Evolutionary conservation across 1,140 invertebrate species (phyloP).

Genomic region (Leptoteleia sp.): DNA sequence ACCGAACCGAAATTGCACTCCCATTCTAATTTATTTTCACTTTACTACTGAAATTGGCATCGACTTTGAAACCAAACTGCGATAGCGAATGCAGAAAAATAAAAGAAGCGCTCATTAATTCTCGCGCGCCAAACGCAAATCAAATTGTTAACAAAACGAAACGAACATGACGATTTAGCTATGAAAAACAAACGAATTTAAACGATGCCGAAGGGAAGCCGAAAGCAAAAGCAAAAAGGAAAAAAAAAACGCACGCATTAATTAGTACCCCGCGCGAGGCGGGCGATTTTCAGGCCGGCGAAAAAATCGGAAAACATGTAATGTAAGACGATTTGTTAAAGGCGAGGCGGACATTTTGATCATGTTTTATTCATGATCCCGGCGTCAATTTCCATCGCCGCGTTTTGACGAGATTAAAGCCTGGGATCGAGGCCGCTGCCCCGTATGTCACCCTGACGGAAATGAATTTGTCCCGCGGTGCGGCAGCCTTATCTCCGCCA

Average conservation of each 20-base stretch:
- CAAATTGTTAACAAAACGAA: too few species aligned
- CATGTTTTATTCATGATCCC: slow-evolving; percentile 50
- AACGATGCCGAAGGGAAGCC: too few species aligned
- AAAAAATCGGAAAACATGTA: slow-evolving; percentile 14
- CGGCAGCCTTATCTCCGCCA: slow-evolving; percentile 43
- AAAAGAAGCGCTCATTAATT: too few species aligned
- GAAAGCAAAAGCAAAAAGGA: not conserved
- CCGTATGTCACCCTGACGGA: slow-evolving; percentile 50
- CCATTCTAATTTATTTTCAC: too few species aligned
- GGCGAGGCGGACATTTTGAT: slow-evolving; percentile 14
- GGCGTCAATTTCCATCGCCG: slow-evolving; percentile 38
- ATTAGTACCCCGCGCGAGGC: not conserved
- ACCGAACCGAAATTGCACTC: too few species aligned
- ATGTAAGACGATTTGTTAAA: slow-evolving; percentile 29
- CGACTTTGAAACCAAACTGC: too few species aligned
- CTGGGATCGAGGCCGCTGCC: slow-evolving; percentile 16
- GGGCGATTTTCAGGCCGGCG: not conserved
- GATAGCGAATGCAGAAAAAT: too few species aligned
- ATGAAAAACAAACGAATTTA: too few species aligned
- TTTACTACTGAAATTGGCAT: too few species aligned
- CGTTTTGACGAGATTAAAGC: slow-evolving; percentile 53
- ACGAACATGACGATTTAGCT: too few species aligned
- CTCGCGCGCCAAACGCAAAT: too few species aligned
- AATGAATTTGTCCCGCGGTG: slow-evolving; percentile 38
- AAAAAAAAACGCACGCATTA: not conserved